Base-by-base conservation (phyloP, 2,113 vertebrate genomes). In the Gallinago media region DNA sequence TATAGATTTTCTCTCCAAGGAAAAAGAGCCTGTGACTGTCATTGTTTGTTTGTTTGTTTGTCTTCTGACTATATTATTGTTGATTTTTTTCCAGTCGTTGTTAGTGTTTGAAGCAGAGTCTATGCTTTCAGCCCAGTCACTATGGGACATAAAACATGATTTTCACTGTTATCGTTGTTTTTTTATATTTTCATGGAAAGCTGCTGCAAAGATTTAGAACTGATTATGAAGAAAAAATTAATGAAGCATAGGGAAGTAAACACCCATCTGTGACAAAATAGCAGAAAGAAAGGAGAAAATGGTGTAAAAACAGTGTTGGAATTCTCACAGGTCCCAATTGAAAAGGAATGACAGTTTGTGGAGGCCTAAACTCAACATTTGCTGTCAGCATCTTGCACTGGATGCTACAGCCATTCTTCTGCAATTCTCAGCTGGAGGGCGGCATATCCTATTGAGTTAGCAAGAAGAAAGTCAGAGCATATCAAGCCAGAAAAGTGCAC, bases 341-440 rank as follows among this genome's bases (percentile, higher is more conserved):
- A 14, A 79, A 20, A 65, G 7, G 19, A 38, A 6, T 63, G 6
- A 3, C 4, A 25, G 22, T n/a, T 83, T 0, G 1, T 3, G 0
- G 13, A 92, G 19, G 32, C 27, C 32, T 72, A 47, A 78, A 88
- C 8, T 22, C 18, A 66, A 17, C 4, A 62, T 58, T 67, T 81
- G 29, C 20, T 75, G 13, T 32, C 15, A 79, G 32, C 19, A 55
- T 50, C 29, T 76, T 86, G 12, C 1, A 12, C 36, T 78, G 42
- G 32, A 19, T 74, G 15, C 52, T 72, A 32, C 58, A 18, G 3
- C 5, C 25, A 8, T 59, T 83, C 21, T 72, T 22, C 32, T 76
- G 19, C 17, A 46, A 32, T 27, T 91, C 58, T 72, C 54, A 65
- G 19, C 13, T 52, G 26, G 44, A 86, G 67, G 12, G 11, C 6